Evolutionary conservation across 2,797 vertebrate species (phyloP).

Genomic region (Pseudotriccus pelzelni): DNA sequence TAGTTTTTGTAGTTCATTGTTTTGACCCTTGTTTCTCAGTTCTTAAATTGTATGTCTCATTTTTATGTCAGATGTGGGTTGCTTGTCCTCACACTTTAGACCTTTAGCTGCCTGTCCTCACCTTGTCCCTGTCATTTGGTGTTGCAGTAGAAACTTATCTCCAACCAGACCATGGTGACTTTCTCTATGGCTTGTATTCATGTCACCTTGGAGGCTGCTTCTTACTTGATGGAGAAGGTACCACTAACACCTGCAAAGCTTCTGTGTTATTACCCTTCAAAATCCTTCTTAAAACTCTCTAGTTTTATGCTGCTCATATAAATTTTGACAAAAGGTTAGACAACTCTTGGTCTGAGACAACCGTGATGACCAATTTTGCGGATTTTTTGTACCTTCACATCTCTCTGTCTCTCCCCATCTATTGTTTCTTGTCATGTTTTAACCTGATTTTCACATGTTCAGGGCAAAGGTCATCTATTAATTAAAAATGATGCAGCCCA

Average conservation of each 20-base stretch:
- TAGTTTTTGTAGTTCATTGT: neutral
- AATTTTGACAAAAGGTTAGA: neutral
- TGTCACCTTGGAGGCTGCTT: neutral
- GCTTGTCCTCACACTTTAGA: neutral
- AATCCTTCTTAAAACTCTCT: neutral
- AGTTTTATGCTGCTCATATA: neutral
- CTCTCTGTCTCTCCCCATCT: neutral
- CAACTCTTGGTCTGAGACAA: neutral
- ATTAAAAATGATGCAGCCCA: neutral
- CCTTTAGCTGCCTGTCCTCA: neutral
- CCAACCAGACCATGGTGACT: neutral
- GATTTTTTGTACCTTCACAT: neutral
- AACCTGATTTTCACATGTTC: neutral
- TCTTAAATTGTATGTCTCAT: neutral
- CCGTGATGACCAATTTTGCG: neutral
- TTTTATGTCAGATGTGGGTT: neutral
- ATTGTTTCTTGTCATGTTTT: neutral
- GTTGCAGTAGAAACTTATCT: neutral
- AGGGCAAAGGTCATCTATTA: neutral
- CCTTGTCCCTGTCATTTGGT: neutral
- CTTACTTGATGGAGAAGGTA: neutral
- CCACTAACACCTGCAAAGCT: neutral
- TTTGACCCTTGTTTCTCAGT: neutral
- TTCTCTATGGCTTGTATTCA: neutral
- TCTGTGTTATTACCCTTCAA: neutral